phyloP scores from a whole-genome alignment of 2,797 vertebrate species.

The Lateolabrax maculatus region DNA sequence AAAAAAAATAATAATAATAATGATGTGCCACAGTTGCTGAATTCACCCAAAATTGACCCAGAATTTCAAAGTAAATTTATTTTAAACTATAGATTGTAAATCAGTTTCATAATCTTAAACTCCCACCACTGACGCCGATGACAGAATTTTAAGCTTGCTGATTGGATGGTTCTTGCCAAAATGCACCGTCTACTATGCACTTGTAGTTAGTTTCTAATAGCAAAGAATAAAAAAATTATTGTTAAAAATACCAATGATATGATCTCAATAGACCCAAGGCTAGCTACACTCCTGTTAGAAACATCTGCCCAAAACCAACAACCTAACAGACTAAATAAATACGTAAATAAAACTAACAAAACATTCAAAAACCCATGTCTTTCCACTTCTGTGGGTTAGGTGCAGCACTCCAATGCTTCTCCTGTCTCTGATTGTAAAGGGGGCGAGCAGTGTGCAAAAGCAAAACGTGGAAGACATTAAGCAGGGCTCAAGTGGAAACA shows the following conservation, averaged over 20 bases:
- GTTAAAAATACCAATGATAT: neutral
- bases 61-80: neutral
- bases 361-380: neutral
- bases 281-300: neutral
- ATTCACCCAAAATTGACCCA: neutral
- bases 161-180: neutral
- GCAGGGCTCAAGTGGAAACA: slow-evolving; percentile 32
- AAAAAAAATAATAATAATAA: too few species aligned
- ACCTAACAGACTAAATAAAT: neutral
- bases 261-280: neutral
- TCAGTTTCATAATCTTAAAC: neutral
- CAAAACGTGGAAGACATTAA: slow-evolving; percentile 45
- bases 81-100: neutral
- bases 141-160: neutral
- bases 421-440: slow-evolving; percentile 35
- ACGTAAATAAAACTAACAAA: neutral
- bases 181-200: neutral
- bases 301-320: neutral
- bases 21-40: too few species aligned
- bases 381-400: slow-evolving; percentile 22
- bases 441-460: neutral
- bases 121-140: neutral
- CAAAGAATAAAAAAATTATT: neutral
- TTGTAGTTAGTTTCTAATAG: neutral
- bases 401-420: slow-evolving; percentile 31